Percentiles rank a stretch among this genome's conserved stretches.
These are phyloP conservation scores for Nipponia nippon DNA, from an alignment of 2,113 vertebrate species.

Conservation along the genomic window DNA sequence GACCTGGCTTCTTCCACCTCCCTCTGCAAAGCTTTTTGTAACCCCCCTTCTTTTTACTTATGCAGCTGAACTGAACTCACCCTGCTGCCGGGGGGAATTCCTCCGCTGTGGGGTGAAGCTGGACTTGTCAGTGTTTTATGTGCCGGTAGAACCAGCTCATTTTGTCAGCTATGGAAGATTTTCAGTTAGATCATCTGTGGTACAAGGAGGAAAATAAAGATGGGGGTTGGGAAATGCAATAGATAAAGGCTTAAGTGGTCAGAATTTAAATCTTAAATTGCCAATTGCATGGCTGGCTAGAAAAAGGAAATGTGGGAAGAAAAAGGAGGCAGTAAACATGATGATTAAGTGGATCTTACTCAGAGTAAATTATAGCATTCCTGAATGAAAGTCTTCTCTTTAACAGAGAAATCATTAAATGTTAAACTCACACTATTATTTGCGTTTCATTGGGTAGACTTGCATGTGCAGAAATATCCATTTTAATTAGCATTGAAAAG, in stretches of 20 bases:
- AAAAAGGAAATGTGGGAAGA: slow-evolving; percentile 1
- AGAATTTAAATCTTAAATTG: slow-evolving; percentile 52
- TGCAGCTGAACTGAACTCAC: neutral
- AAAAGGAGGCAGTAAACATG: slow-evolving; percentile 48
- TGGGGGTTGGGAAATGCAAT: neutral
- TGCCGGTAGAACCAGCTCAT: fast-evolving
- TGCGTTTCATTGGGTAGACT: slow-evolving; percentile 49
- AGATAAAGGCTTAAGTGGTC: slow-evolving; percentile 41
- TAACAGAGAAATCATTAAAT: slow-evolving; percentile 60
- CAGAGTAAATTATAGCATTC: slow-evolving; percentile 61
- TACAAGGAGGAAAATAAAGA: neutral
- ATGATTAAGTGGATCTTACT: slow-evolving; percentile 56
- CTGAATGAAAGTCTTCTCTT: slow-evolving; percentile 45
- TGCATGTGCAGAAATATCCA: slow-evolving; percentile 45
- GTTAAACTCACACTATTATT: slow-evolving; percentile 59
- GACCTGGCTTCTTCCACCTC: neutral
- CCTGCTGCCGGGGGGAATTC: fast-evolving
- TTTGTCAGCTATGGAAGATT: neutral
- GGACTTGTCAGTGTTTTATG: neutral
- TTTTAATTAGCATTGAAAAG: slow-evolving; percentile 61
- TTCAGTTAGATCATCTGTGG: neutral
- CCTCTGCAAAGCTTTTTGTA: neutral
- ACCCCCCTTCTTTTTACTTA: neutral
- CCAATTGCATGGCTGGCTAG: slow-evolving; percentile 13
- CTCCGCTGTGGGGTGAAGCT: neutral